A percentile compares a stretch with the other conserved stretches of the same genome.
These are phyloP conservation scores for Calidris pugnax DNA, from an alignment of 2,113 vertebrate species.

Conservation along the genomic window DNA sequence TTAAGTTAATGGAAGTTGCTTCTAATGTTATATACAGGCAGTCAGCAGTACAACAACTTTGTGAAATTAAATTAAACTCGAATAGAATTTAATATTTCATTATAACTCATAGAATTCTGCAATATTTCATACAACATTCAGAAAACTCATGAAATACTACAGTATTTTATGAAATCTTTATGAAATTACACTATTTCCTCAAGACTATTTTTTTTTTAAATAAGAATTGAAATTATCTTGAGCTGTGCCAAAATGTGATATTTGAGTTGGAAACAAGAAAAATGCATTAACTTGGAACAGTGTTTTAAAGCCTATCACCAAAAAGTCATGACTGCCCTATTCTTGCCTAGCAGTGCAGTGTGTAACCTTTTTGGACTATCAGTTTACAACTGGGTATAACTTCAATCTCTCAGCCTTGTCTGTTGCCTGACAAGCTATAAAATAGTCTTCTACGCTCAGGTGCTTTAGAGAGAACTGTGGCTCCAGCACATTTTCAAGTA, in stretches of 20 bases:
- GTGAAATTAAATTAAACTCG: neutral
- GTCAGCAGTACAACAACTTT: neutral
- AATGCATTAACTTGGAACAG: neutral
- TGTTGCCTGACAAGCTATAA: neutral
- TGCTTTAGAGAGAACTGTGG: neutral
- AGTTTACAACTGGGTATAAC: neutral
- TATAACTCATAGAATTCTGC: neutral
- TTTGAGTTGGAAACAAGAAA: neutral
- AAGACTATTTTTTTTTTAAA: neutral
- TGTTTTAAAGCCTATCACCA: neutral
- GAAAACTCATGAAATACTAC: neutral
- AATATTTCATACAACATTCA: neutral
- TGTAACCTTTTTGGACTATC: neutral
- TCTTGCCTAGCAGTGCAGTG: neutral
- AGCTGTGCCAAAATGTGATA: neutral
- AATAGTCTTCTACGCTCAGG: neutral
- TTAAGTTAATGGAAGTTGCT: neutral
- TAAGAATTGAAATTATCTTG: neutral
- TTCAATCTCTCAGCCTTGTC: neutral
- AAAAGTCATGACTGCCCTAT: neutral
- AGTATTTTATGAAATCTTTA: neutral
- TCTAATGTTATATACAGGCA: neutral
- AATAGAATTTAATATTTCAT: neutral
- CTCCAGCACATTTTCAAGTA: neutral
- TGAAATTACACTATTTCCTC: neutral